Conservation (phyloP, 1,140 invertebrate species). For the Trichomalopsis sarcophagae region DNA sequence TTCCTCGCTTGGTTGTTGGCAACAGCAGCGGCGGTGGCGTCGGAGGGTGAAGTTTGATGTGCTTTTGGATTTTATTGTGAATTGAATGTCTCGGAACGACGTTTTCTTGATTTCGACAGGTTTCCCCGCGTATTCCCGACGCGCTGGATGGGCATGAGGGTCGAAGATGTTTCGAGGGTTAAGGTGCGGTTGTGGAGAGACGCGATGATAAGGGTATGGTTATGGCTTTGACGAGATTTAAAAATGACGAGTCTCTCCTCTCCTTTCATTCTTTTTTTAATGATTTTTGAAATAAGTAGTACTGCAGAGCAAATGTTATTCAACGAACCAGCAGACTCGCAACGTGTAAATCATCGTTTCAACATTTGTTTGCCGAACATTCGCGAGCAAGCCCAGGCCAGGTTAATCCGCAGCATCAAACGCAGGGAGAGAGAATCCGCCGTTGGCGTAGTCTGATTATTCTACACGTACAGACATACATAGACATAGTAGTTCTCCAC, state of each 20-base stretch:
- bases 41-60: neutral
- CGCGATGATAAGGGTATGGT: too few relatives aligned
- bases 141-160: too few relatives aligned
- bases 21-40: too few relatives aligned
- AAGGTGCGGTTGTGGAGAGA: too few relatives aligned
- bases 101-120: too few relatives aligned
- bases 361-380: neutral
- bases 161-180: too few relatives aligned
- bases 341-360: neutral
- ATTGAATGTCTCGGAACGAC: neutral
- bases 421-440: neutral
- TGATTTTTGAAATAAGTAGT: too few relatives aligned
- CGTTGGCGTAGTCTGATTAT: conserved; percentile 3
- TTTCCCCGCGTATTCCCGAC: too few relatives aligned
- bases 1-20: neutral
- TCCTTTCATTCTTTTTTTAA: too few relatives aligned
- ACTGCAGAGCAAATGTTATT: neutral
- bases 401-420: conserved; percentile 1
- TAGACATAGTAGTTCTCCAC: neutral
- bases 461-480: neutral
- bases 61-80: neutral
- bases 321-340: neutral
- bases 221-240: too few relatives aligned
- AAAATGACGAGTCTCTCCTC: too few relatives aligned
- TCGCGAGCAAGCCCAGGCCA: neutral